Conservation (phyloP, 2,113 vertebrate species). For the Zapus hudsonius region DNA sequence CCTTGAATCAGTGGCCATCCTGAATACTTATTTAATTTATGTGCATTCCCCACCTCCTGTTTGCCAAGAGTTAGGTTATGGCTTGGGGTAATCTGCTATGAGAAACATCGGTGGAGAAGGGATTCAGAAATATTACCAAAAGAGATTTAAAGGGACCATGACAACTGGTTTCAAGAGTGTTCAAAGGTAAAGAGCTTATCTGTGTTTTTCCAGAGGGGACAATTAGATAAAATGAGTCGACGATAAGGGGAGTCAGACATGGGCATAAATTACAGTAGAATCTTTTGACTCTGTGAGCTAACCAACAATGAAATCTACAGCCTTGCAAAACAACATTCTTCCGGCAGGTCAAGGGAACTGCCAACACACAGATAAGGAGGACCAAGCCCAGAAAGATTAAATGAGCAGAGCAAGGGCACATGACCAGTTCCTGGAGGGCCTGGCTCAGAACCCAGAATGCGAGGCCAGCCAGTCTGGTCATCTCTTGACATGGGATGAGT, state of each 20-base stretch:
- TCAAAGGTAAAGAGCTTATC: slow-evolving; percentile 22
- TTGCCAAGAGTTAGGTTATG: background rate
- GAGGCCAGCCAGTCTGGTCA: background rate
- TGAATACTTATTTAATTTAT: background rate
- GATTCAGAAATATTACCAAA: background rate
- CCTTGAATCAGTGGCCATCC: background rate
- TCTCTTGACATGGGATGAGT: background rate
- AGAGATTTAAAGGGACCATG: slow-evolving; percentile 12
- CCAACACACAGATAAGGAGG: slow-evolving; percentile 50
- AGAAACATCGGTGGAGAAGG: background rate
- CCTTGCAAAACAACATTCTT: slow-evolving; percentile 55
- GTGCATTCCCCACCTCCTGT: background rate
- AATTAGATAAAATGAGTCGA: background rate
- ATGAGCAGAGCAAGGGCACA: background rate
- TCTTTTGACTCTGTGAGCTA: slow-evolving; percentile 41
- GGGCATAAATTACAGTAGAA: slow-evolving; percentile 50
- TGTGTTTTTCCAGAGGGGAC: slow-evolving; percentile 57
- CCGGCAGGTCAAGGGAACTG: background rate
- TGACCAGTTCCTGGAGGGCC: background rate
- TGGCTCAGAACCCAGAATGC: background rate
- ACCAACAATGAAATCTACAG: slow-evolving; percentile 38
- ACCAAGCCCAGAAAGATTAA: background rate
- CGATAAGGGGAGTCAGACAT: slow-evolving; percentile 5
- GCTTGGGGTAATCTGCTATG: background rate
- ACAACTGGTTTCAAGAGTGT: slow-evolving; percentile 29